Conservation (phyloP, 2,113 vertebrate genomes). For the Rhabdornis inornatus region DNA sequence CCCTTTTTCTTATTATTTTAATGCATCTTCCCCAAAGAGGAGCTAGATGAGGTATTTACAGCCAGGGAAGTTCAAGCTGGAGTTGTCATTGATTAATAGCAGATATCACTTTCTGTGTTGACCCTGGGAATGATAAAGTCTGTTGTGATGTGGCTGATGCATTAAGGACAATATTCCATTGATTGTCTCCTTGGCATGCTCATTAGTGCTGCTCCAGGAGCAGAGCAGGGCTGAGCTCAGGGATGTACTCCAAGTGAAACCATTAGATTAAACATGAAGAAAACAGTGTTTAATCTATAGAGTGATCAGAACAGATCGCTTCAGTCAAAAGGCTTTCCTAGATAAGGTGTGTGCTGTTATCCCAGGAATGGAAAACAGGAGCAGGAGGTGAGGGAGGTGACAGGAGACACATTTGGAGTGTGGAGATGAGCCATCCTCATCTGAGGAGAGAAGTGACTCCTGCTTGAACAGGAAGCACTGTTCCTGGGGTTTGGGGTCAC, state of each 20-base stretch:
- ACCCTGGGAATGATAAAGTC: not conserved
- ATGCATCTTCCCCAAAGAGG: not conserved
- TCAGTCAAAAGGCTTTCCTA: not conserved
- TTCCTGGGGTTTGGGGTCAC: not conserved
- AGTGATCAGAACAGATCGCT: not conserved
- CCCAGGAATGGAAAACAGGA: not conserved
- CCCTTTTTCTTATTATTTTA: not conserved
- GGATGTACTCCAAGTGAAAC: not conserved
- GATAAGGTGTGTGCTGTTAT: not conserved
- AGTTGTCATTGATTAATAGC: conserved; percentile 37
- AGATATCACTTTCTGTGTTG: not conserved
- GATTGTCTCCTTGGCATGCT: conserved; percentile 3
- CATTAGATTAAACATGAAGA: not conserved
- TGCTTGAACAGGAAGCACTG: not conserved
- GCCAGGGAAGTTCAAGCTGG: not conserved
- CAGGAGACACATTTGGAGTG: not conserved
- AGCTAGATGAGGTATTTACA: conserved; percentile 24
- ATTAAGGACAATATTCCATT: conserved; percentile 20
- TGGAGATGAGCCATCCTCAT: not conserved
- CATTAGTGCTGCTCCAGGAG: not conserved
- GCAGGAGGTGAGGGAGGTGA: not conserved
- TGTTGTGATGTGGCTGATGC: not conserved
- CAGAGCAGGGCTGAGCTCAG: not conserved
- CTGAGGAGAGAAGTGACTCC: not conserved
- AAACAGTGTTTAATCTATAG: not conserved